Conservation (phyloP, 2,888 invertebrate species). For the Hypomecis punctinalis region DNA sequence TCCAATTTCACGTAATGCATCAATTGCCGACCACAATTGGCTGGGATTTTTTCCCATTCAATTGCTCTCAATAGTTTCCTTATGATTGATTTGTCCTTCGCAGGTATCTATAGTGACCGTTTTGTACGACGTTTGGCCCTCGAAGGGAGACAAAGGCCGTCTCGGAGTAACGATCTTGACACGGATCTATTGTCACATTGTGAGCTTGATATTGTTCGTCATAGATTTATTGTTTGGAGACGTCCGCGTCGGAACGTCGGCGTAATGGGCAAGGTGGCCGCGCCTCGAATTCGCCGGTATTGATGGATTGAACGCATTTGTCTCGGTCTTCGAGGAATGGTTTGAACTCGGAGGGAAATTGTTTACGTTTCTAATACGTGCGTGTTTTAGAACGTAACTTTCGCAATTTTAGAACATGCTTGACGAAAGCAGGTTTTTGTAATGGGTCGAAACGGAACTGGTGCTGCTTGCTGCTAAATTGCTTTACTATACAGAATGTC, state of each 20-base stretch:
- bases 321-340: slow-evolving; percentile 49
- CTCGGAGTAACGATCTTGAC: slow-evolving; percentile 66
- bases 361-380: slow-evolving; percentile 30
- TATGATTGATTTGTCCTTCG: slow-evolving; percentile 48
- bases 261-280: slow-evolving; percentile 46
- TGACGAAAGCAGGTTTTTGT: not conserved
- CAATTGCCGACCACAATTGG: slow-evolving; percentile 25
- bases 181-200: slow-evolving; percentile 67
- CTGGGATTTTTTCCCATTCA: slow-evolving; percentile 30
- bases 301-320: slow-evolving; percentile 63
- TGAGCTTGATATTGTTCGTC: slow-evolving; percentile 57
- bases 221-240: slow-evolving; percentile 58
- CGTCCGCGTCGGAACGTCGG: slow-evolving; percentile 46
- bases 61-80: slow-evolving; percentile 45
- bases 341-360: slow-evolving; percentile 32
- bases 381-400: not conserved
- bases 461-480: no score
- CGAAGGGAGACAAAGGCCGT: slow-evolving; percentile 62
- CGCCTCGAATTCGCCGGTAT: slow-evolving; percentile 57
- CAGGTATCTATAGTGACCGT: slow-evolving; percentile 38
- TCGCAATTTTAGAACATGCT: not conserved
- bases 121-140: slow-evolving; percentile 61
- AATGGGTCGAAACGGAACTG: no score
- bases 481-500: no score
- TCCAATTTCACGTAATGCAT: slow-evolving; percentile 26